Base-by-base conservation (phyloP, 2,797 vertebrate genomes). In the Calcarius lapponicus region DNA sequence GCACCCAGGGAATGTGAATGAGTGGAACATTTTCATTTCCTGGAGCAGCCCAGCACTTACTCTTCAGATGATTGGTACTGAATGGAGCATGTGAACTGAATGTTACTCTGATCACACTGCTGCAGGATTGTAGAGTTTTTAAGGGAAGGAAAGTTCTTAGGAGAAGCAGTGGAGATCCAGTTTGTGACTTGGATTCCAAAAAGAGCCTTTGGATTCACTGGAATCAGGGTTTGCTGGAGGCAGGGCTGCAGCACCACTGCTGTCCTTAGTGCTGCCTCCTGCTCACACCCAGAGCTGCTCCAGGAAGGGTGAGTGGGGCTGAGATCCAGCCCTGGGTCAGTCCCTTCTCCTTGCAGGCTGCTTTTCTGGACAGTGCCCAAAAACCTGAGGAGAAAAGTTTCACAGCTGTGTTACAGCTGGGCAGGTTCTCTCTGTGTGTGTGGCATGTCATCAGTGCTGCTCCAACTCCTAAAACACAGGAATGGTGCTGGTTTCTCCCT, bases 371-470 rank as follows among this genome's bases (percentile, higher is more conserved):
- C 42, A 47, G 45, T 19, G 7, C 53, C 75, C 54, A 10, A 0
- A 5, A 64, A 38, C 32, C 28, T 43, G 70, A 65, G 53, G 29
- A 32, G 65, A 38, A 57, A 17, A 70, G 15, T 45, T 62, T 42
- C 21, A 0, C 18, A 17, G 9, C 7, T 28, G n/a, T 34, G 8
- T 10, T 31, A 6, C 11, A n/a, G 1, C 0, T n/a, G 40, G 5
- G 66, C 13, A 50, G 36, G 7, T n/a, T 60, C 26, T 54, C 2
- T 47, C 3, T 61, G 24, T 81, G 29, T 54, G 34, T 40, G 18
- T 57, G 11, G 10, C 6, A 2, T 1, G 5, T 28, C 10, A 15
- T 7, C 61, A 40, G 32, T 34, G 13, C 42, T 73, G 21, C 26
- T 36, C 20, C 48, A 75, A 70, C 70, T 65, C 42, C 48, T 42